A percentile compares a stretch with the other conserved stretches of the same genome.
Conservation (phyloP, 2,113 vertebrate genomes). For the Microcebus tavaratra region DNA sequence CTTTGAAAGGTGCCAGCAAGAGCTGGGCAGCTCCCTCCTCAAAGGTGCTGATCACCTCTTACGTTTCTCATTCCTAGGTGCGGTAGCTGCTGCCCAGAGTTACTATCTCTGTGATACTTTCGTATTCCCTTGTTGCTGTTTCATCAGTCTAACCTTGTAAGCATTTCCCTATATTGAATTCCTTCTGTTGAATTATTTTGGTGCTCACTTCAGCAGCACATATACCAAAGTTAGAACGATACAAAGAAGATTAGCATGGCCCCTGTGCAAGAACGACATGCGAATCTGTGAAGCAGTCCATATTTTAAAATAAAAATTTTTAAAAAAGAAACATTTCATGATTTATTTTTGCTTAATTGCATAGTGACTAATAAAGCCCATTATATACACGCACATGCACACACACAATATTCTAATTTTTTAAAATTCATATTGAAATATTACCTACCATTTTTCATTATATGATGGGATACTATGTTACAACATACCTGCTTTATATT, state of each 20-base stretch:
- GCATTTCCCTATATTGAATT: neutral
- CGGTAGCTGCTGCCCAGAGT: neutral
- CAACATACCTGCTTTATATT: neutral
- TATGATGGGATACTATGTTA: neutral
- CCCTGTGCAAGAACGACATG: too few species aligned
- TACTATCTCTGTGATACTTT: neutral
- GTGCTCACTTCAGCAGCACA: too few species aligned
- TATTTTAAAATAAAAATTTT: too few species aligned
- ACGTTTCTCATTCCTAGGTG: neutral
- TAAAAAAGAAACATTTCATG: neutral
- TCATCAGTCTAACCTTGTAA: neutral
- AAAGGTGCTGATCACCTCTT: neutral
- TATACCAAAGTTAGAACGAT: too few species aligned
- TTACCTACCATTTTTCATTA: slow-evolving; percentile 5
- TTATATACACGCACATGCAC: neutral
- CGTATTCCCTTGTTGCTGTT: neutral
- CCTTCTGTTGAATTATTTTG: neutral
- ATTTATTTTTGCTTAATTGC: neutral
- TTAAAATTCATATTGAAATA: neutral
- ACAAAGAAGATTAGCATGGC: too few species aligned
- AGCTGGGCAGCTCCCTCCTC: neutral
- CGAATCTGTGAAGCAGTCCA: too few species aligned
- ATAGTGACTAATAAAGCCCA: neutral
- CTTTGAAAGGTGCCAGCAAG: neutral
- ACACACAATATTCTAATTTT: neutral